Evolutionary conservation across 2,113 vertebrate species (phyloP).

Genomic region (Chinchilla lanigera): DNA sequence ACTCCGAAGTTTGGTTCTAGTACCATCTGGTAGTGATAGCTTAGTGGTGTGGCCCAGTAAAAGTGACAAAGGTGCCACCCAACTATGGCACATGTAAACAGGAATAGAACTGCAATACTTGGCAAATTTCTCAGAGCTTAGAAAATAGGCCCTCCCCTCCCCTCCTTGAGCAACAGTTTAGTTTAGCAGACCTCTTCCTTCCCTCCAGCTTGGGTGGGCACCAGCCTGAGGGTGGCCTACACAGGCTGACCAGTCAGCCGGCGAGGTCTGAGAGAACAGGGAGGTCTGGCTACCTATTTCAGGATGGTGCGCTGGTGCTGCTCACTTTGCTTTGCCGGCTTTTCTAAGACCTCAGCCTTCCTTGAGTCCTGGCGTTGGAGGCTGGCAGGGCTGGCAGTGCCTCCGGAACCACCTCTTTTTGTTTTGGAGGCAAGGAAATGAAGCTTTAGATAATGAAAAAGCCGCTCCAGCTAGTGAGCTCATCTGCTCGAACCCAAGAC

Average conservation of each 20-base stretch:
- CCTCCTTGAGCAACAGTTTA: neutral
- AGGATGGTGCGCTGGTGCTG: neutral
- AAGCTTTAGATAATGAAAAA: neutral
- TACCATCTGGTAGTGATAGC: neutral
- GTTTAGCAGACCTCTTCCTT: neutral
- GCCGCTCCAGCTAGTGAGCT: neutral
- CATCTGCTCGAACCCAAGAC: neutral
- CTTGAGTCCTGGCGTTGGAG: neutral
- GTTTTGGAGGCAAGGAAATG: neutral
- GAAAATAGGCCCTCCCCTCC: neutral
- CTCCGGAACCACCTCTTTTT: neutral
- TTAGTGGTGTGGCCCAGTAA: neutral
- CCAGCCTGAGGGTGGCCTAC: neutral
- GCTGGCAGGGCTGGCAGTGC: neutral
- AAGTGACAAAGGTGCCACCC: neutral
- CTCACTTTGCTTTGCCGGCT: neutral
- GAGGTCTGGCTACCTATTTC: neutral
- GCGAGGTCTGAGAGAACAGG: neutral
- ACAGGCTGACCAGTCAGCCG: neutral
- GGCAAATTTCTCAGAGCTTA: neutral
- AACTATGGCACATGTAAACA: neutral
- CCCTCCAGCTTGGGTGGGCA: neutral
- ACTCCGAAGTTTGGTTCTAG: neutral
- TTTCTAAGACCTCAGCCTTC: neutral
- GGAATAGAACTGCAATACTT: neutral